Evolutionary conservation across 2,888 invertebrate genomes (phyloP).

Genomic region (Trachelus iudaicus): DNA sequence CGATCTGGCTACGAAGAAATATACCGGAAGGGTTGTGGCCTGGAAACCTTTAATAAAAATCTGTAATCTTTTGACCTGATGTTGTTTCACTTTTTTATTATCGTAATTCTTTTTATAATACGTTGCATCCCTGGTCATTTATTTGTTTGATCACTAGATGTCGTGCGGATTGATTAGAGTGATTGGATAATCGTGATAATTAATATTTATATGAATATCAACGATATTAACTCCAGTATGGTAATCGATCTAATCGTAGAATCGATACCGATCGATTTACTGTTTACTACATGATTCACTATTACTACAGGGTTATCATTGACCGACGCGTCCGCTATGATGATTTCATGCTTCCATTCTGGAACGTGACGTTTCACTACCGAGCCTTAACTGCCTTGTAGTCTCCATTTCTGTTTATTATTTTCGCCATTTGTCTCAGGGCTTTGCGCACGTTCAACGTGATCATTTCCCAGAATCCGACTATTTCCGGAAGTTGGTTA

Average conservation of each 20-base stretch:
- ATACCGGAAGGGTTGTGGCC: background rate
- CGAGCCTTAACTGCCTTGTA: background rate
- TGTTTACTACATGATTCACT: no score
- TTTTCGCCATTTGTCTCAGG: slow-evolving; percentile 1
- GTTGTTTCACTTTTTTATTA: background rate
- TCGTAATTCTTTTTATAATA: background rate
- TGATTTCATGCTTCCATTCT: slow-evolving; percentile 39
- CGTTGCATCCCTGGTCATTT: background rate
- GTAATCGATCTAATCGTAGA: background rate
- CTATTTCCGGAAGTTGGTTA: background rate
- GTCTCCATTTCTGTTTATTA: slow-evolving; percentile 4
- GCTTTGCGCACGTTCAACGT: background rate
- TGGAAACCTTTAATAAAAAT: background rate
- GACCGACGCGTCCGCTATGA: background rate
- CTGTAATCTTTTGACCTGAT: background rate
- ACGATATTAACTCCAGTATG: background rate
- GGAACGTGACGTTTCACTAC: slow-evolving; percentile 39
- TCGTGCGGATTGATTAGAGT: background rate
- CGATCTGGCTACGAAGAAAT: background rate
- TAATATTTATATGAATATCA: background rate
- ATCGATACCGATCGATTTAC: background rate
- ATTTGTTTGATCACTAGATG: background rate
- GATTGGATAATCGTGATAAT: background rate
- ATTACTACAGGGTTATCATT: background rate
- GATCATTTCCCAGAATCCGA: background rate